Evolutionary conservation across 2,888 invertebrate genomes (phyloP).

Genomic region (Thecocarcelia acutangulata): DNA sequence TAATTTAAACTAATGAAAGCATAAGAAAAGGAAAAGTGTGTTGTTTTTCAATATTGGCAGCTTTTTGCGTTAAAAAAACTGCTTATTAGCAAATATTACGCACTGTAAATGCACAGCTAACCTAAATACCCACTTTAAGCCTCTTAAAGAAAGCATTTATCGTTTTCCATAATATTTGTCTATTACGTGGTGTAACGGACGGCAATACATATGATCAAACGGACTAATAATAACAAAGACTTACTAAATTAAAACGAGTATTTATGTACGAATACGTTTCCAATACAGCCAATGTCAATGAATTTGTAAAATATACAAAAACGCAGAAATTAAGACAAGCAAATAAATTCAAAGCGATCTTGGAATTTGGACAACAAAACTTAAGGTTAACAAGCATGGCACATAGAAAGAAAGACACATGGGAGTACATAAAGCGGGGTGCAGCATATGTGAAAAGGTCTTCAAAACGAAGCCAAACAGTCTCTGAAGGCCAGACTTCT

Average conservation of each 20-base stretch:
- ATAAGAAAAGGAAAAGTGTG: too few relatives aligned
- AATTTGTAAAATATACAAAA: conserved; percentile 29
- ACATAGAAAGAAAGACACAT: conserved; percentile 12
- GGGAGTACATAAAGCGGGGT: conserved; percentile 9
- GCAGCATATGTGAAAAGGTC: conserved; percentile 32
- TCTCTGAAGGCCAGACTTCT: neutral
- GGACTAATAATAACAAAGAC: too few relatives aligned
- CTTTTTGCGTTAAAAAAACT: neutral
- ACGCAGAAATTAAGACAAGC: neutral
- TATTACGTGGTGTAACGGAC: neutral
- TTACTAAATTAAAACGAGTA: neutral
- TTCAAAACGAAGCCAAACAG: conserved; percentile 26
- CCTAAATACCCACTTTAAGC: conserved; percentile 49
- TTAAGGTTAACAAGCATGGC: neutral
- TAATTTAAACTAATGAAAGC: too few relatives aligned
- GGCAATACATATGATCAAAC: neutral
- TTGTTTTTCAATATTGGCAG: too few relatives aligned
- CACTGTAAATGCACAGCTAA: conserved; percentile 1
- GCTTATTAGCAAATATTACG: neutral
- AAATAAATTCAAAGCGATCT: conserved; percentile 1
- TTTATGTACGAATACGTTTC: conserved; percentile 17
- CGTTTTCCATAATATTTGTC: neutral
- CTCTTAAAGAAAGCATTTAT: conserved; percentile 32
- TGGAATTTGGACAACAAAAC: conserved; percentile 15
- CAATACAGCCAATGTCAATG: conserved; percentile 56